These are phyloP conservation scores for Dascillus cervinus DNA, from an alignment of 2,888 invertebrate species.

Conservation along the genomic window DNA sequence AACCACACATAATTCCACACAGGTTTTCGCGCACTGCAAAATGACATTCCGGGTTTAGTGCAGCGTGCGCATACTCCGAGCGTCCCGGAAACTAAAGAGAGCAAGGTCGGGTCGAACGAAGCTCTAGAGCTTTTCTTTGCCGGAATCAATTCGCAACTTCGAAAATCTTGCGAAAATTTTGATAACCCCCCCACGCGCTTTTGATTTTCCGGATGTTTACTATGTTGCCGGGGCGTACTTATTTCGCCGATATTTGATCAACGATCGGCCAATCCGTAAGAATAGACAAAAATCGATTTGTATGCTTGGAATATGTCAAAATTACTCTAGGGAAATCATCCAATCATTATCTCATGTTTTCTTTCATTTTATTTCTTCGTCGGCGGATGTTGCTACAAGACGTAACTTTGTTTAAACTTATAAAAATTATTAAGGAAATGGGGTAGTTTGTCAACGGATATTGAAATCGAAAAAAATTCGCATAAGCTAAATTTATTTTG, in stretches of 20 bases:
- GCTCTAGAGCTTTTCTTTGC: slow-evolving; percentile 12
- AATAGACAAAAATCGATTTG: slow-evolving; percentile 9
- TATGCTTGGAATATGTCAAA: slow-evolving; percentile 8
- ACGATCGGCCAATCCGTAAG: no score
- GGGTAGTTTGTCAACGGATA: no score
- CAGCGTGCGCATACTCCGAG: slow-evolving; percentile 28
- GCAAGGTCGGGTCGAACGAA: slow-evolving; percentile 32
- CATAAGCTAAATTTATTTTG: no score
- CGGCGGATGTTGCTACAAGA: no score
- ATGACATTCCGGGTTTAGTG: slow-evolving; percentile 29
- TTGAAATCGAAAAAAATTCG: no score
- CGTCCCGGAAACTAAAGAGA: slow-evolving; percentile 31
- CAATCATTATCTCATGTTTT: slow-evolving; percentile 8
- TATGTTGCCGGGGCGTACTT: no score
- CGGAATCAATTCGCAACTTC: slow-evolving; percentile 11
- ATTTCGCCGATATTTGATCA: no score
- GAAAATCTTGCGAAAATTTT: no score
- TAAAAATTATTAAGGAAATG: no score
- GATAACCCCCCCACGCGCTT: no score
- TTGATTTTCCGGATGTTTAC: no score
- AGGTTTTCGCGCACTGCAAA: slow-evolving; percentile 33
- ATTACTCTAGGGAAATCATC: slow-evolving; percentile 11
- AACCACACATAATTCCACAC: slow-evolving; percentile 29
- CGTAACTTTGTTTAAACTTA: no score
- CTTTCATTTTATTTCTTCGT: slow-evolving; percentile 7